Percentiles rank a stretch among this genome's conserved stretches.
These are phyloP conservation scores for Pungitius pungitius DNA, from an alignment of 2,113 vertebrate genomes.

Conservation along the genomic window DNA sequence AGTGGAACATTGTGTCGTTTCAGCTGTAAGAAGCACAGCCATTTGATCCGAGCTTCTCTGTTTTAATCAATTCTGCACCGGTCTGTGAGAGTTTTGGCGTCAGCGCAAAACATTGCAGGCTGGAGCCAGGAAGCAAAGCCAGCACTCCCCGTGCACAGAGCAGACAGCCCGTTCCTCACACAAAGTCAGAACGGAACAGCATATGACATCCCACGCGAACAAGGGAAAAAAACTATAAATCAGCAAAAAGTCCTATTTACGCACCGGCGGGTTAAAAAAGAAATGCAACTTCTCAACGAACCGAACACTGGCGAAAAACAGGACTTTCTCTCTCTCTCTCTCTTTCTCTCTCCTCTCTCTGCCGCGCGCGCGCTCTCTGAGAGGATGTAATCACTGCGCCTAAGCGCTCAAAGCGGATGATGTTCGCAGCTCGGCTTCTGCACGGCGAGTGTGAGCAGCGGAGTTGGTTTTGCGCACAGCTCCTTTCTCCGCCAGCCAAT, in stretches of 20 bases:
- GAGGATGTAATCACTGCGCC: constrained; percentile 71
- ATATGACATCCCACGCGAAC: constrained; percentile 49
- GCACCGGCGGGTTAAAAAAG: constrained; percentile 14
- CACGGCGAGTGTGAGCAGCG: constrained; percentile 84
- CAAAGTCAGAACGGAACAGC: constrained; percentile 52
- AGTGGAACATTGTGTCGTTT: constrained; percentile 77
- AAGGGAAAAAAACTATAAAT: not conserved
- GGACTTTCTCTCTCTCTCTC: constrained; percentile 50
- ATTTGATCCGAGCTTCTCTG: constrained; percentile 77
- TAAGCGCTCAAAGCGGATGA: constrained; percentile 75
- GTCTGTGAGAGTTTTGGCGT: constrained; percentile 80
- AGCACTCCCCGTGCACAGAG: constrained; percentile 63
- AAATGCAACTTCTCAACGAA: constrained; percentile 29
- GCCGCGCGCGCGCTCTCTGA: constrained; percentile 3
- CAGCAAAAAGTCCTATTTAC: constrained; percentile 28
- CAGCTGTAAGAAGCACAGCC: constrained; percentile 75
- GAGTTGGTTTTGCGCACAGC: constrained; percentile 92
- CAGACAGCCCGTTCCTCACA: constrained; percentile 57
- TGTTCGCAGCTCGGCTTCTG: constrained; percentile 90
- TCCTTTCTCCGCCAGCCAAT: constrained; percentile 90
- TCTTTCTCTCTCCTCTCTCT: constrained; percentile 49
- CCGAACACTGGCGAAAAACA: not conserved
- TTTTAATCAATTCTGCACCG: constrained; percentile 75
- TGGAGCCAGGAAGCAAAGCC: constrained; percentile 69
- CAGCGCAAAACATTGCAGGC: constrained; percentile 71